phyloP scores from a whole-genome alignment of 2,113 vertebrate species.

The Caranx ignobilis region DNA sequence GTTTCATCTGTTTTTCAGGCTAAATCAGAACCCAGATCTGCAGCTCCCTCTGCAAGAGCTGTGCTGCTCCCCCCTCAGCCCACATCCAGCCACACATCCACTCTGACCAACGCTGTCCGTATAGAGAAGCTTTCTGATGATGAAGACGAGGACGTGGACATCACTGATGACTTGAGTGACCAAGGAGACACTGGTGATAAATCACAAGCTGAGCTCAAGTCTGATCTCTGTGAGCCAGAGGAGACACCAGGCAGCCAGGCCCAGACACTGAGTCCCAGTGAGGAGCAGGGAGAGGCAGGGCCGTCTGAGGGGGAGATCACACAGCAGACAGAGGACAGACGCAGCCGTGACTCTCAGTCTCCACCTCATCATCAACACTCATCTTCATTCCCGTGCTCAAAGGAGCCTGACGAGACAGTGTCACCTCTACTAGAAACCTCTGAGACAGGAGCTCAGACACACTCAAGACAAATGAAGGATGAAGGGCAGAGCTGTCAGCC shows the following conservation, averaged over 20 bases:
- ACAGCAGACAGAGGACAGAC: conserved; percentile 6
- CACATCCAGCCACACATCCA: conserved; percentile 38
- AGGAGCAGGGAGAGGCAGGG: conserved; percentile 10
- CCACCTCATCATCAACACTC: background rate
- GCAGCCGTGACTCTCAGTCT: background rate
- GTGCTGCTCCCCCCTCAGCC: conserved; percentile 35
- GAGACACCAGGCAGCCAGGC: background rate
- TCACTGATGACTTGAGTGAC: conserved; percentile 89
- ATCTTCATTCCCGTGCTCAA: conserved; percentile 1
- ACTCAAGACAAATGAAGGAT: conserved; percentile 14
- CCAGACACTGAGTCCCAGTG: background rate
- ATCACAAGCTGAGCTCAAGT: conserved; percentile 9
- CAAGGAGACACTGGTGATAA: conserved; percentile 36
- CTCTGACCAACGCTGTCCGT: conserved; percentile 89
- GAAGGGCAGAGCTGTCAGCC: conserved; percentile 33
- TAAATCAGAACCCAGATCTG: conserved; percentile 80
- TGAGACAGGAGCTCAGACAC: conserved; percentile 12
- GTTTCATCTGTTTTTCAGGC: conserved; percentile 73
- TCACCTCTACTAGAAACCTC: background rate
- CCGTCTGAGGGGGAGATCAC: background rate
- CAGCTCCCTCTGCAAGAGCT: conserved; percentile 69
- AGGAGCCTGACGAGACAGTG: background rate
- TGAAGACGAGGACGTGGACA: conserved; percentile 96
- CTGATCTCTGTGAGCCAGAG: background rate
- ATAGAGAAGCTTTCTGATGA: conserved; percentile 94